Evolutionary conservation across 2,113 vertebrate species (phyloP), one percentile per base, ranked within the genome.

Genomic region (Myotis davidii): DNA sequence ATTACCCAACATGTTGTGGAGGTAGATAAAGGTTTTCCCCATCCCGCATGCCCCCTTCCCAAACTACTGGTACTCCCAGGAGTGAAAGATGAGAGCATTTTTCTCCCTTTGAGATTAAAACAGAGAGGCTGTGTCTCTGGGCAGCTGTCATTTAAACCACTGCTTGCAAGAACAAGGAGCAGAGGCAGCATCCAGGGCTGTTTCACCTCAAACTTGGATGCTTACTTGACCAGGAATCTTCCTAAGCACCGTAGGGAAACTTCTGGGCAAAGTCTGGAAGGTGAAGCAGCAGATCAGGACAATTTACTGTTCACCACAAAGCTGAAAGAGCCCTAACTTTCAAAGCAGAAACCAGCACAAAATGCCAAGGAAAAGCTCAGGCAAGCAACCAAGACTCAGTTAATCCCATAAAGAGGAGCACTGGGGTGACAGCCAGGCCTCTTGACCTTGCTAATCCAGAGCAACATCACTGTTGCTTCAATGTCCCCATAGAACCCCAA

Each of bases 361-460:
- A 94, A 82, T 59, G 73, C 61, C 90, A 94, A 74, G 25, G 52
- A 88, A 84, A 91, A 70, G 72, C 82, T 18, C 74, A 59, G 52
- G 67, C 34, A 85, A 76, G 45, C 9, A 20, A 77, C 74, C 79
- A 82, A 67, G 79, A 76, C 78, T 91, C 88, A 67, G 54, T 12
- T 64, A 93, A 93, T 93, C 67, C 42, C 48, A 73, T 39, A 72
- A 86, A 97, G 87, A 94, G 67, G 32, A 85, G 70, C 45, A 67
- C 70, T 27, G 76, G 64, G 85, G 50, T 72, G 32, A 92, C 2
- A 93, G 95, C 82, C 72, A 88, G 85, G 42, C 77, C 81, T 59
- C 89, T 76, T 72, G 42, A 90, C 90, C 90, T 93, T 94, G 86
- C 65, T 90, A 94, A 93, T 85, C 90, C 90, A 42, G 42, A 96